Percentiles rank a stretch among this genome's conserved stretches.
Conservation (phyloP, 2,797 vertebrate species). For the Tokudaia tokunoshimensis region DNA sequence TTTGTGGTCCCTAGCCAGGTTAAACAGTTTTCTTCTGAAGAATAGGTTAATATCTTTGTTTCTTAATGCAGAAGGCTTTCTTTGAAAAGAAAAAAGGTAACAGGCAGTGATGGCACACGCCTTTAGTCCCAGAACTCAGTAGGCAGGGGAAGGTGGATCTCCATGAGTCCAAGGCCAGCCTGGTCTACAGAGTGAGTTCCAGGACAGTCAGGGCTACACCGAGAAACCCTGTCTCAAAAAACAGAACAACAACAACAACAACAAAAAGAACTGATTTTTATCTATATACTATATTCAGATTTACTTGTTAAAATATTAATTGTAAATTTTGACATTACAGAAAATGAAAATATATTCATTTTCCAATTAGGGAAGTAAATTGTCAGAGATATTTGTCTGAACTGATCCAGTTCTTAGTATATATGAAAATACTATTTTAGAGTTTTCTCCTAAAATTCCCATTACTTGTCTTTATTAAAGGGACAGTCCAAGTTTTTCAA, state of each 20-base stretch:
- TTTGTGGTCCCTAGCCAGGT: conserved; percentile 18
- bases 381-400: conserved; percentile 4
- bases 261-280: conserved; percentile 34
- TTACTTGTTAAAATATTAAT: conserved; percentile 6
- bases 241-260: background rate
- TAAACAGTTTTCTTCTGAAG: conserved; percentile 43
- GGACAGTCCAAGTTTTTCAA: background rate
- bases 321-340: conserved; percentile 13
- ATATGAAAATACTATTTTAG: conserved; percentile 34
- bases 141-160: background rate
- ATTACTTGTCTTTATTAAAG: conserved; percentile 56
- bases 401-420: background rate
- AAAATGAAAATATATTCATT: conserved; percentile 62
- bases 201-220: background rate
- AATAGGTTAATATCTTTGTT: background rate
- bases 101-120: background rate
- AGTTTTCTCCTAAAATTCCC: conserved; percentile 43
- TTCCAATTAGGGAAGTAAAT: conserved; percentile 57
- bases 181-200: background rate
- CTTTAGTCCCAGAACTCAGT: background rate
- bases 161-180: background rate
- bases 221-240: background rate
- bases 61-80: background rate
- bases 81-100: background rate
- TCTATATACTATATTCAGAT: background rate